These are phyloP conservation scores for Echinometra lucunter DNA, from an alignment of 53 echinoderm and acorn worm genomes.

Conservation along the genomic window DNA sequence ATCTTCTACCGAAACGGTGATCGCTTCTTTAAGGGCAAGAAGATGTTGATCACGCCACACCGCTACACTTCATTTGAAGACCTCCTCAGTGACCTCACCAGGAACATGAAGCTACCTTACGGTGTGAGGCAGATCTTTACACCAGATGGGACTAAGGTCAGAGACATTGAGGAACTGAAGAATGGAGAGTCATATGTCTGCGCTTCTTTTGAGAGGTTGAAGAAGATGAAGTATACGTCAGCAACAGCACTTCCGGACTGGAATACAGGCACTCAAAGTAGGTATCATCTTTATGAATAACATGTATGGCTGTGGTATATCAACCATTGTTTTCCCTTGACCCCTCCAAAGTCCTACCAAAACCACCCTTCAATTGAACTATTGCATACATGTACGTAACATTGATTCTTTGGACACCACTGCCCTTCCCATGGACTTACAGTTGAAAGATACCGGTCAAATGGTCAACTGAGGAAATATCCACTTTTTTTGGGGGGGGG, in stretches of 20 bases:
- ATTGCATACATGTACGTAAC: neutral
- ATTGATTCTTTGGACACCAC: neutral
- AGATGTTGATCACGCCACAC: conserved; percentile 91
- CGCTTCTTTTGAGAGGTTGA: conserved; percentile 94
- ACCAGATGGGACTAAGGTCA: conserved; percentile 71
- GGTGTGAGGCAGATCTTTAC: conserved; percentile 92
- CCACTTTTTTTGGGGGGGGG: neutral
- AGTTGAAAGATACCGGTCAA: neutral
- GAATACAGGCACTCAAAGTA: conserved; percentile 78
- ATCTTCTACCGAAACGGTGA: conserved; percentile 98
- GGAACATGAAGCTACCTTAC: conserved; percentile 93
- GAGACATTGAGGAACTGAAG: conserved; percentile 86
- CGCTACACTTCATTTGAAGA: conserved; percentile 87
- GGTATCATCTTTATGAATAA: conserved; percentile 53
- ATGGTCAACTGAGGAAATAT: neutral
- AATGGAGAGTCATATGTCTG: conserved; percentile 94
- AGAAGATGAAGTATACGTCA: conserved; percentile 83
- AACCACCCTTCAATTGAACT: neutral
- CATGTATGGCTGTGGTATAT: neutral
- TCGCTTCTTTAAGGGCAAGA: conserved; percentile 91
- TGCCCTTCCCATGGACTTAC: neutral
- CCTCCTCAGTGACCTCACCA: conserved; percentile 91
- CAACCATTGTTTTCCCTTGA: neutral
- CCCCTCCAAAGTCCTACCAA: neutral
- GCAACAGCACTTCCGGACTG: conserved; percentile 72